Evolutionary conservation across 2,797 vertebrate genomes (phyloP).

Genomic region (Chelonia mydas): DNA sequence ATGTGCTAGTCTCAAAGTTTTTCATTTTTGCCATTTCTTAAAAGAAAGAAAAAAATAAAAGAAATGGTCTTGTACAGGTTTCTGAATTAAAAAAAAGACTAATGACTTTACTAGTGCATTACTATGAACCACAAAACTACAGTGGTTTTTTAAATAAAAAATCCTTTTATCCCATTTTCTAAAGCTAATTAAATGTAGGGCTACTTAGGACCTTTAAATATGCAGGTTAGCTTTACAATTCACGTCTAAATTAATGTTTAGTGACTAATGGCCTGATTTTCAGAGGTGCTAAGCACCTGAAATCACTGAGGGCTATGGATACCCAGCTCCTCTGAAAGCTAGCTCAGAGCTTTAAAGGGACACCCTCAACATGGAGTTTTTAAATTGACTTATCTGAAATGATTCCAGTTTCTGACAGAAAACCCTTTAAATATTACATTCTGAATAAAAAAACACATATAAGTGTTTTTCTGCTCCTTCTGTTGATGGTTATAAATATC

Average conservation of each 20-base stretch:
- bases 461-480: not conserved
- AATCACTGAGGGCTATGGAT: not conserved
- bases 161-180: not conserved
- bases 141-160: not conserved
- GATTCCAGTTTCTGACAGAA: not conserved
- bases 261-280: not conserved
- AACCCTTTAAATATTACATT: not conserved
- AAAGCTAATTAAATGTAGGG: not conserved
- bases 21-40: conserved; percentile 51
- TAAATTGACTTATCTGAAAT: not conserved
- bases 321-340: not conserved
- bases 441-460: not conserved
- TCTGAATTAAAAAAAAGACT: conserved; percentile 36
- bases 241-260: not conserved
- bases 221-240: not conserved
- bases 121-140: not conserved
- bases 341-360: not conserved
- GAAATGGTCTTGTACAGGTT: conserved; percentile 16
- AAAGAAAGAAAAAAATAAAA: not conserved
- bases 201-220: not conserved
- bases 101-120: not conserved
- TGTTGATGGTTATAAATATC: not conserved
- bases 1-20: not conserved
- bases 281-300: not conserved
- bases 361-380: not conserved